Conservation (phyloP, 2,888 invertebrate genomes). For the Adelognathus sp. region DNA sequence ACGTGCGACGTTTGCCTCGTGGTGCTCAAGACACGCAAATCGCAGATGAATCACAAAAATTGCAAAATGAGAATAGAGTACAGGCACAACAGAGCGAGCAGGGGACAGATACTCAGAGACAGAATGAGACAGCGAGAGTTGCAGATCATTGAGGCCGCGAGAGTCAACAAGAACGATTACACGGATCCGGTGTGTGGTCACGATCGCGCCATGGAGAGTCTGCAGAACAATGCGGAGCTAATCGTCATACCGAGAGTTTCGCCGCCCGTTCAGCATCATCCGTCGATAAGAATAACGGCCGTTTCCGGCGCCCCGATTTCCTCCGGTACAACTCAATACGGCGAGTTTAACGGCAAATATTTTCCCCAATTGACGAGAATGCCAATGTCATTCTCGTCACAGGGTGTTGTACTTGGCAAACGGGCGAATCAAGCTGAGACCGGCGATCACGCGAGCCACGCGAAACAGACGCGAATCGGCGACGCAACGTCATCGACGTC, state of each 20-base stretch:
- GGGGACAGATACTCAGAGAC: constrained; percentile 70
- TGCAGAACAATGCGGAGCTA: constrained; percentile 75
- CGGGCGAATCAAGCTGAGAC: constrained; percentile 15
- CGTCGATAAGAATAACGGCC: constrained; percentile 52
- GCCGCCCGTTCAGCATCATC: constrained; percentile 46
- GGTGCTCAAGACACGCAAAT: constrained; percentile 68
- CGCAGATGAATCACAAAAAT: constrained; percentile 71
- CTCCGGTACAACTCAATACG: not conserved
- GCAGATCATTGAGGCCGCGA: constrained; percentile 72
- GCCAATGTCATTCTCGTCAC: no score
- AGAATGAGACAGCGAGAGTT: constrained; percentile 76
- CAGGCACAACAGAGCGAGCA: constrained; percentile 71
- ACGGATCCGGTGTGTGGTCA: constrained; percentile 70
- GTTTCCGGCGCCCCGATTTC: constrained; percentile 23
- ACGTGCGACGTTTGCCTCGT: constrained; percentile 75
- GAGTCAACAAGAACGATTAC: constrained; percentile 70
- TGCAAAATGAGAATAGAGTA: constrained; percentile 72
- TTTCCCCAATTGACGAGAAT: constrained; percentile 66
- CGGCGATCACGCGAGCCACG: constrained; percentile 24
- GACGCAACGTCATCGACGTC: constrained; percentile 29
- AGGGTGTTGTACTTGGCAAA: constrained; percentile 60
- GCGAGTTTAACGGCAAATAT: constrained; percentile 61
- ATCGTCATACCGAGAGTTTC: constrained; percentile 74
- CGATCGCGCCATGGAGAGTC: constrained; percentile 69
- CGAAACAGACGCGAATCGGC: constrained; percentile 23